Base-by-base conservation (phyloP, 2,797 vertebrate species). In the Sebastiscus tertius region DNA sequence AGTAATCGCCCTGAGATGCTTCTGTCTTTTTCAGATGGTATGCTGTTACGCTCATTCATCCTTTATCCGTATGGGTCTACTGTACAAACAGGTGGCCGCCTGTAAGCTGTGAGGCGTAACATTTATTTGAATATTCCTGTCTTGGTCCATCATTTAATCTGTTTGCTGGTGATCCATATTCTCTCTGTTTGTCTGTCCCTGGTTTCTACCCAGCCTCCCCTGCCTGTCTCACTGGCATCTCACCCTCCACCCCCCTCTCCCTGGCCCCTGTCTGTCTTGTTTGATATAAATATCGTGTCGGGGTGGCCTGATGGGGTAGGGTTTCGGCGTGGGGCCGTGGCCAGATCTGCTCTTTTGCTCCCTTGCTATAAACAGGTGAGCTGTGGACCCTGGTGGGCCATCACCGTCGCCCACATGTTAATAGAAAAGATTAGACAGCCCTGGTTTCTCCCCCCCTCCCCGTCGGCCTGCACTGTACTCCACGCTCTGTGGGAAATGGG, bases 231-330 rank as follows among this genome's bases (percentile, higher is more conserved):
- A 11, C 56, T 90, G 87, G 86, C 82, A 83, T 89, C 82, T 82
- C 82, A 29, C 61, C 64, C 78, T 69, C 87, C 49, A 24, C 79
- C 85, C 63, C 64, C 87, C 83, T 78, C 77, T 65, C 66, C 75
- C 74, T 76, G 83, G 88, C 89, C 87, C 76, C 72, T 61, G 81
- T 77, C 91, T 88, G 84, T 81, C 88, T 92, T 93, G 89, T 91
- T 93, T 93, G 92, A 92, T 96, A 95, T 95, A 95, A 95, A 96
- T 96, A 96, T 94, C 92, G 46, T 72, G 79, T 67, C n/a, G 72
- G 87, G 88, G 71, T 76, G 81, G 91, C 82, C 87, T 85, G 88
- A 86, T 81, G 88, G 93, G 89, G 79, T 95, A 79, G 87, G 85
- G 93, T 96, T 95, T 94, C 95, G 24, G 20, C 72, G 68, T 70